These are phyloP conservation scores for Diploptera punctata DNA, from an alignment of 2,888 invertebrate species.

Conservation along the genomic window DNA sequence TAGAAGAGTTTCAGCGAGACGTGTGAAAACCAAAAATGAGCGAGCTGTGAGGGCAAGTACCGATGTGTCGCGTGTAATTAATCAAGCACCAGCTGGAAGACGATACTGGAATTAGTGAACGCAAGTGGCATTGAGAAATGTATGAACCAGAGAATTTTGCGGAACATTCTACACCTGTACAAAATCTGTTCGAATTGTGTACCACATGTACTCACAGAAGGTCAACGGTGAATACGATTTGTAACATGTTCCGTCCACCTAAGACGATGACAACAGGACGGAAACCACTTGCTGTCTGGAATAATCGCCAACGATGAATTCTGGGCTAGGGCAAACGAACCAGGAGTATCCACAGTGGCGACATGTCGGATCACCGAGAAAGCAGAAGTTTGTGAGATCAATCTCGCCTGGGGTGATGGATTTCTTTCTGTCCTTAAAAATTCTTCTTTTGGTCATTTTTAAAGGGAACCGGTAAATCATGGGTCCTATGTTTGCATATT, in stretches of 20 bases:
- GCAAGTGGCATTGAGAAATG: neutral
- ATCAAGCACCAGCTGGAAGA: neutral
- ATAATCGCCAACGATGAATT: neutral
- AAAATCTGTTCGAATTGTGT: neutral
- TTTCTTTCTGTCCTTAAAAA: no score
- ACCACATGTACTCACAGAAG: neutral
- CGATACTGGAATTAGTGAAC: neutral
- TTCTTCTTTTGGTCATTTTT: no score
- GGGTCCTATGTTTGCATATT: no score
- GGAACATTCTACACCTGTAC: neutral
- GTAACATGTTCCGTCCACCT: neutral
- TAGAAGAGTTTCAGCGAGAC: no score
- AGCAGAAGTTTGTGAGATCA: no score
- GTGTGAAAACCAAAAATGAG: no score
- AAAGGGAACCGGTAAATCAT: no score
- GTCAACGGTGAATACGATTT: neutral
- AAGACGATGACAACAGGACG: conserved; percentile 8
- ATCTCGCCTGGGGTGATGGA: no score
- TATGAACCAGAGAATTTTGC: neutral
- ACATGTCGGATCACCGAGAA: no score
- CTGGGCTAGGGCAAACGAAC: neutral
- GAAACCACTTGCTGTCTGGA: conserved; percentile 26
- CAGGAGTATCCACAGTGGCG: no score
- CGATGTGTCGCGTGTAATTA: no score
- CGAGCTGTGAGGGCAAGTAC: no score